These are phyloP conservation scores for Myotis myotis DNA, from an alignment of 2,797 vertebrate species.

Conservation along the genomic window DNA sequence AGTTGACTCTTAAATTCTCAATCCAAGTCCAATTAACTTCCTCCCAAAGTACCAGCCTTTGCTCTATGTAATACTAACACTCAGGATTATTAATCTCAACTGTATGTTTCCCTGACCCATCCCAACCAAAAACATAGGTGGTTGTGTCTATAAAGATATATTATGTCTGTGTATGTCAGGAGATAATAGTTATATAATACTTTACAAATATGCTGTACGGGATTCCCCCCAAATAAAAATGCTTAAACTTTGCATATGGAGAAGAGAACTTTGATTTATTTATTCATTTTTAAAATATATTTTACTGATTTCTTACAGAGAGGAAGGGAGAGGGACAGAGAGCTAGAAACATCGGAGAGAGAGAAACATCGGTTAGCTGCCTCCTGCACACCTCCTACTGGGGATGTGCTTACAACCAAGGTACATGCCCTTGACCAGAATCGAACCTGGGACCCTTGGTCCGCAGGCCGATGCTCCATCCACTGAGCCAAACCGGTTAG, in stretches of 20 bases:
- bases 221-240: neutral
- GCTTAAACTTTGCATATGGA: neutral
- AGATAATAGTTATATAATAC: neutral
- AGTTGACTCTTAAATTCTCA: conserved; percentile 3
- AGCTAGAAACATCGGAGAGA: too few relatives aligned
- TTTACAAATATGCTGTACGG: neutral
- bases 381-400: too few relatives aligned
- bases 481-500: too few relatives aligned
- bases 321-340: too few relatives aligned
- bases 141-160: neutral
- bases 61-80: neutral
- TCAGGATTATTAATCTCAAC: neutral
- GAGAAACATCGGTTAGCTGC: too few relatives aligned
- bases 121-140: neutral
- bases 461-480: too few relatives aligned
- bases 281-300: too few relatives aligned
- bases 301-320: too few relatives aligned
- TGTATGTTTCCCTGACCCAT: neutral
- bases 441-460: too few relatives aligned
- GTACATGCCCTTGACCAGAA: too few relatives aligned
- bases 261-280: neutral
- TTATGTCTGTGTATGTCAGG: neutral
- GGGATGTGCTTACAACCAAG: too few relatives aligned
- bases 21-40: neutral
- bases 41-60: neutral